Evolutionary conservation across 1,140 invertebrate species (phyloP).

Genomic region (Drosophila watanabei): DNA sequence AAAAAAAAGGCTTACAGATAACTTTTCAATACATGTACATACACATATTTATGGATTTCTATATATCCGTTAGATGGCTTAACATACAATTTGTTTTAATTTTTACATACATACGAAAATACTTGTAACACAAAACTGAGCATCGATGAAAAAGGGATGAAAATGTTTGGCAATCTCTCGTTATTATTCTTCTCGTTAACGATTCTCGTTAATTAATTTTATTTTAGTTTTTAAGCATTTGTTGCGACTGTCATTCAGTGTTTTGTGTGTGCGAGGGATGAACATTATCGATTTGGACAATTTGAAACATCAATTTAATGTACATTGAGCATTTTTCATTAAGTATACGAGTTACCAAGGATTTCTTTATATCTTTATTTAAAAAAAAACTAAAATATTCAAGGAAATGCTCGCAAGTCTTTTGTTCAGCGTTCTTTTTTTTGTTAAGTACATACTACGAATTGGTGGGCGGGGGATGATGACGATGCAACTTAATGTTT

Average conservation of each 20-base stretch:
- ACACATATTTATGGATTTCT: constrained; percentile 54
- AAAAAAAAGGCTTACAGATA: constrained; percentile 69
- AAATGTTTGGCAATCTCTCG: constrained; percentile 47
- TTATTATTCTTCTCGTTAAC: constrained; percentile 1
- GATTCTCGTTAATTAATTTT: constrained; percentile 7
- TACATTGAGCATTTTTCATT: constrained; percentile 78
- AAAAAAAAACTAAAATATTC: constrained; percentile 42
- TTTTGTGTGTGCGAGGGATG: constrained; percentile 8
- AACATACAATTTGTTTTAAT: constrained; percentile 68
- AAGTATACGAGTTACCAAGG: constrained; percentile 64
- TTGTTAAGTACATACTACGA: constrained; percentile 67
- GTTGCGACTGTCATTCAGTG: constrained; percentile 6
- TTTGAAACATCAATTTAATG: constrained; percentile 55
- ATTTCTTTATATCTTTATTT: constrained; percentile 8
- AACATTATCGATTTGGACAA: constrained; percentile 22
- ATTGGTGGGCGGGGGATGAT: constrained; percentile 20
- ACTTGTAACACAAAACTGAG: constrained; percentile 54
- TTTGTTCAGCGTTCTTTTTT: constrained; percentile 66
- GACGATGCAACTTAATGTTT: constrained; percentile 59
- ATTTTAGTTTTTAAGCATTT: constrained; percentile 11
- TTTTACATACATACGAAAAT: constrained; percentile 69
- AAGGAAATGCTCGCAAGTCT: constrained; percentile 67
- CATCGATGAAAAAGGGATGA: constrained; percentile 30
- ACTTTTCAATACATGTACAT: constrained; percentile 67
- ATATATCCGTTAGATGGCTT: constrained; percentile 65